Base-by-base conservation (phyloP, 2,797 vertebrate species). In the Sebastiscus tertius region DNA sequence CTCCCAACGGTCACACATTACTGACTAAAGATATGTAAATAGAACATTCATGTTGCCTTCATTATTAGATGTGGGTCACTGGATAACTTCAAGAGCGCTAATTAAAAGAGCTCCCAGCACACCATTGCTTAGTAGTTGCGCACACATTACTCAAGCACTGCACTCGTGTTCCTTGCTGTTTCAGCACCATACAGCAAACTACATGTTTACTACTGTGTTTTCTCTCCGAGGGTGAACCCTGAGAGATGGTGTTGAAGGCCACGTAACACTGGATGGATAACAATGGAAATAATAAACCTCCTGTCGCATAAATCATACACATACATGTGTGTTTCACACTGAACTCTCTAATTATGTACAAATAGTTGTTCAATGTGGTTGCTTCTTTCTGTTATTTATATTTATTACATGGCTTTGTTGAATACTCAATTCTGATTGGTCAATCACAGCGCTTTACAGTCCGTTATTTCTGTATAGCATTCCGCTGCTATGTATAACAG, bases 31-130 rank as follows among this genome's bases (percentile, higher is more conserved):
- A 94, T 95, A 94, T 94, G 94, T 93, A 95, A 94, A 94, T 94
- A 94, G 91, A 93, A 84, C 90, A 90, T 88, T 89, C 86, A 87
- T 92, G 92, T 92, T 93, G 90, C 90, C 91, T 94, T 94, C 92
- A 91, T 94, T 94, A 94, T 91, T 88, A 84, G 88, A 95, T 95
- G 88, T 94, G 94, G 94, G 94, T 94, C 93, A 93, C 88, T 69
- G 89, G 72, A 93, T 91, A 91, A 91, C 93, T 94, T 93, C 90
- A 89, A 93, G 88, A 92, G 90, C 14, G 29, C 91, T 94, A 94
- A 94, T 94, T 94, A 95, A 93, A 90, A 91, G 81, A 83, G 80
- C 86, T 92, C 85, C 86, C 86, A 63, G 81, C 81, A 79, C 84
- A 87, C 77, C 66, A 84, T 72, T 88, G 87, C 92, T 89, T 83